Evolutionary conservation across 2,888 invertebrate species (phyloP).

Genomic region (Drosophila dives): DNA sequence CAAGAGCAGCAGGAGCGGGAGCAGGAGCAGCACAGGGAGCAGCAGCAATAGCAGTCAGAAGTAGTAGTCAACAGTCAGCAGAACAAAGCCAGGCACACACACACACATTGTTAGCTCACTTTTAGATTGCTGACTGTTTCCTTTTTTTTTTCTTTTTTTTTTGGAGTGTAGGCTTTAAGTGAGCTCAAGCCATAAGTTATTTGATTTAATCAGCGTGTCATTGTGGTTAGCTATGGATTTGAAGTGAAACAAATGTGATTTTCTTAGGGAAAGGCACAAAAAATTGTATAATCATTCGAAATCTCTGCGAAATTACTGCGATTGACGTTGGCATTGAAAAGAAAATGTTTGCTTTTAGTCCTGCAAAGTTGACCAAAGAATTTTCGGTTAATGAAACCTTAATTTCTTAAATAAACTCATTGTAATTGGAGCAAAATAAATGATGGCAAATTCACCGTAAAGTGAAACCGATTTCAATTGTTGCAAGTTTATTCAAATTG

Average conservation of each 20-base stretch:
- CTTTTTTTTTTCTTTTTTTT: constrained; percentile 8
- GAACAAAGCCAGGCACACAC: constrained; percentile 9
- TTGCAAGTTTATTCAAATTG: background rate
- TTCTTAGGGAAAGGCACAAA: background rate
- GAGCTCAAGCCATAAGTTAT: constrained; percentile 75
- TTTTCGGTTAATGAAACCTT: constrained; percentile 9
- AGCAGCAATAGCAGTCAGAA: background rate
- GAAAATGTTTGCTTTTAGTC: constrained; percentile 17
- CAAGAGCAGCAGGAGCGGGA: constrained; percentile 19
- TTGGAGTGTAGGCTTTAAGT: constrained; percentile 19
- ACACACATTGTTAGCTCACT: constrained; percentile 14
- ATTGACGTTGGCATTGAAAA: background rate
- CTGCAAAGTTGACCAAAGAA: background rate
- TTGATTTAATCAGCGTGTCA: constrained; percentile 78
- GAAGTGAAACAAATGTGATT: constrained; percentile 51
- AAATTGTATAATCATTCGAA: background rate
- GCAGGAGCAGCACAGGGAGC: constrained; percentile 15
- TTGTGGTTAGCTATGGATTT: constrained; percentile 62
- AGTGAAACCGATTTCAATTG: background rate
- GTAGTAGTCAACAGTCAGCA: background rate
- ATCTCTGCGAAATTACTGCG: constrained; percentile 15
- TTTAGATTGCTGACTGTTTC: constrained; percentile 42
- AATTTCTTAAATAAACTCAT: constrained; percentile 6
- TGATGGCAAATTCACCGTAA: background rate
- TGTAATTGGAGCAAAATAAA: background rate